Base-by-base conservation (phyloP, 2,797 vertebrate species). In the Glossophaga mutica region DNA sequence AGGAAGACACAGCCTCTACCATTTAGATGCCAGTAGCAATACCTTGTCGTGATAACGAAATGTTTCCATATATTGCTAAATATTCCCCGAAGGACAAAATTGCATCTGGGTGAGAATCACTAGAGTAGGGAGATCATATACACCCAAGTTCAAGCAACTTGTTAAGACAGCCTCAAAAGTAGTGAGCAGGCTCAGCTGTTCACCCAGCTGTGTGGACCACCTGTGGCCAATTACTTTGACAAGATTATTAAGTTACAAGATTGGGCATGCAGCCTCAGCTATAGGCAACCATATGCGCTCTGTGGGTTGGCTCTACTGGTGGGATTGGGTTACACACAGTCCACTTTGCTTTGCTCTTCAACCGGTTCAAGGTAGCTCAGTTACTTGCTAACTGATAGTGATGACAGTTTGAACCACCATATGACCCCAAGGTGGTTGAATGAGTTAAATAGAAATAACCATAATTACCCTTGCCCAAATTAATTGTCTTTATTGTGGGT, bases 201-300 rank as follows among this genome's bases (percentile, higher is more conserved):
- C 89, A 59, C 48, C 91, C 46, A 91, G 76, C 82, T 70, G 74
- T 81, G 50, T 78, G 34, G 32, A 34, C 83, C 65, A 74, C 88
- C 90, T 95, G 92, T 92, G 86, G 59, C 57, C 59, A 94, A 79
- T 85, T 67, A 92, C 68, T 90, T 42, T 92, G 95, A 88, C 91
- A 88, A 82, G 73, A 68, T 74, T 39, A 34, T 82, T 84, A 57
- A 65, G 70, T 95, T 73, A 76, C 92, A 55, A 68, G 34, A 29
- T 92, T 52, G 29, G 29, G 48, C 52, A 15, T 29, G 29, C 34
- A 46, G 42, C 39, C 73, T 92, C 74, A 59, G 55, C 87, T 83
- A 15, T 0, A 67, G 67, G 95, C 44, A 81, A 67, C 29, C 87
- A 29, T 59, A 62, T 29, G 44, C 1, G 1, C 57, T 96, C 62